Percentiles rank a stretch among this genome's conserved stretches.
Conservation (phyloP, 1,140 invertebrate genomes). For the Drosophila tristis region DNA sequence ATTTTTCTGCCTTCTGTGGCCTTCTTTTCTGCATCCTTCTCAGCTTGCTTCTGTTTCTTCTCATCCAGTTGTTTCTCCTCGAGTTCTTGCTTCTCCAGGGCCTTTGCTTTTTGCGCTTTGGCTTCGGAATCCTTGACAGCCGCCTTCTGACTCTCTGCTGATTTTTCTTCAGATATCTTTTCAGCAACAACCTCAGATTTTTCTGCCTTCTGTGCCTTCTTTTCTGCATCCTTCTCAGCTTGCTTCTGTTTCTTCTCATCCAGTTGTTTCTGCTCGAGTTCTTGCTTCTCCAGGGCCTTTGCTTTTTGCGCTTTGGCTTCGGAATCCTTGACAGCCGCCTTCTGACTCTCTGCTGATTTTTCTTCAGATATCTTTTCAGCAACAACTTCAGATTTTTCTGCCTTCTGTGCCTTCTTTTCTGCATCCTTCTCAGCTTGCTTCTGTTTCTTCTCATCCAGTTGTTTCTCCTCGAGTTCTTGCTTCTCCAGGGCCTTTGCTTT, state of each 20-base stretch:
- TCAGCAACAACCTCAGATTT: background rate
- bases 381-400: slow-evolving; percentile 1
- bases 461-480: background rate
- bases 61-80: slow-evolving; percentile 11
- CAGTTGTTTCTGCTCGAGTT: background rate
- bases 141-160: background rate
- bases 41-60: slow-evolving; percentile 3
- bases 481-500: slow-evolving; percentile 2
- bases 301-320: slow-evolving; percentile 3
- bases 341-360: background rate
- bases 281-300: background rate
- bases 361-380: slow-evolving; percentile 15
- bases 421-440: slow-evolving; percentile 4
- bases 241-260: slow-evolving; percentile 2
- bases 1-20: background rate
- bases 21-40: background rate
- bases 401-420: slow-evolving; percentile 7
- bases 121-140: slow-evolving; percentile 8
- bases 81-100: slow-evolving; percentile 7
- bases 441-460: slow-evolving; percentile 7
- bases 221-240: background rate
- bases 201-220: background rate
- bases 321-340: background rate
- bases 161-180: slow-evolving; percentile 8
- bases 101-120: slow-evolving; percentile 3